Evolutionary conservation across 2,888 invertebrate species (phyloP).

Genomic region (Hirudinaria manillensis): DNA sequence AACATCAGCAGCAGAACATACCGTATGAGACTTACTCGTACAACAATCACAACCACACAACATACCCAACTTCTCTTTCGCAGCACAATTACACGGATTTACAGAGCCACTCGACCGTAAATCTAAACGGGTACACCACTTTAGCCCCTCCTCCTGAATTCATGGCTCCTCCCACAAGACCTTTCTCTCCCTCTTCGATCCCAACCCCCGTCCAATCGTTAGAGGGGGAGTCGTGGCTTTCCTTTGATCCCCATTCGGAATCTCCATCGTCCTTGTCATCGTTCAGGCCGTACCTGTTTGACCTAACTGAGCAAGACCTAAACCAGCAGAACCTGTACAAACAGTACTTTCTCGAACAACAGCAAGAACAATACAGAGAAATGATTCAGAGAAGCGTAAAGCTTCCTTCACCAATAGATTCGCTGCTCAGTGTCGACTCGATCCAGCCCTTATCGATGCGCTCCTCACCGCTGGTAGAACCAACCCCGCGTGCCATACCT

Average conservation of each 20-base stretch:
- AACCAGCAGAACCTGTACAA: neutral
- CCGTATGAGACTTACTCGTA: no score
- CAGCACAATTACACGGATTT: neutral
- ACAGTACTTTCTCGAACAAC: neutral
- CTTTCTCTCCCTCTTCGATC: neutral
- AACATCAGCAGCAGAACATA: no score
- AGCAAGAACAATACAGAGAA: neutral
- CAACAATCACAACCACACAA: neutral
- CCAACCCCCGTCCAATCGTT: neutral
- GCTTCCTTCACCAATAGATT: neutral
- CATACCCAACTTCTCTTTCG: neutral
- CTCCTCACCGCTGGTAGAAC: neutral
- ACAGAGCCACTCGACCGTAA: neutral
- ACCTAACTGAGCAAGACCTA: neutral
- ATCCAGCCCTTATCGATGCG: neutral
- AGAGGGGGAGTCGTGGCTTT: conserved; percentile 5
- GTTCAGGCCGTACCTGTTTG: neutral
- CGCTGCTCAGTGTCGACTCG: conserved; percentile 1
- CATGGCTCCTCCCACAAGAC: neutral
- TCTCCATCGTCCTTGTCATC: conserved; percentile 3
- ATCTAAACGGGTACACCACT: no score
- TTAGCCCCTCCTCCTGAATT: neutral
- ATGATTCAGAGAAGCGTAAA: neutral
- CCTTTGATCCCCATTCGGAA: conserved; percentile 6
- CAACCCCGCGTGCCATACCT: neutral